These are phyloP conservation scores for Lasioglossum morio DNA, from an alignment of 2,888 invertebrate genomes.

Conservation along the genomic window DNA sequence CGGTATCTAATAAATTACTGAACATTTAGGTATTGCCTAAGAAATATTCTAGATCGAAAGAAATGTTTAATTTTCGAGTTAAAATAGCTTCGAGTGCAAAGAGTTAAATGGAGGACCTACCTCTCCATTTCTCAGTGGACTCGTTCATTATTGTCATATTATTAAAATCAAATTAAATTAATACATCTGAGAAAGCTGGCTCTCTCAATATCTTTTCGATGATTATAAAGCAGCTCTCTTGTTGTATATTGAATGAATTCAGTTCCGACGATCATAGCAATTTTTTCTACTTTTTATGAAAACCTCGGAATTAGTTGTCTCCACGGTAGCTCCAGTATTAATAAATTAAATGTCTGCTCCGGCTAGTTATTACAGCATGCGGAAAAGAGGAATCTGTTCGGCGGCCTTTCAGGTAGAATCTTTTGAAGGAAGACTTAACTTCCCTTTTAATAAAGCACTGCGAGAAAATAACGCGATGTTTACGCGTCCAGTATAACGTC, in stretches of 20 bases:
- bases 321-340: not conserved
- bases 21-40: no score
- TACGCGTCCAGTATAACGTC: not conserved
- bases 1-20: no score
- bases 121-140: no score
- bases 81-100: no score
- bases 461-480: conserved; percentile 6
- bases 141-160: not conserved
- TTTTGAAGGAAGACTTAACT: not conserved
- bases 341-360: not conserved
- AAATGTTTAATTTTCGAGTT: no score
- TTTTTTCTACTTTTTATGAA: not conserved
- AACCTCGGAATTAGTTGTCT: not conserved
- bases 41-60: no score
- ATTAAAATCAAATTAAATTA: not conserved
- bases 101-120: no score
- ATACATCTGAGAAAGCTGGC: not conserved
- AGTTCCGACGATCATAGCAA: not conserved
- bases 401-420: not conserved
- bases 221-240: not conserved
- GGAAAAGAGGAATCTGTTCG: not conserved
- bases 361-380: not conserved
- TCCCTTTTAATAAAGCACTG: not conserved
- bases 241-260: not conserved
- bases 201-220: not conserved